A percentile compares a stretch with the other conserved stretches of the same genome.
These are phyloP conservation scores for Stenurella melanura DNA, from an alignment of 2,888 invertebrate genomes.

Conservation along the genomic window DNA sequence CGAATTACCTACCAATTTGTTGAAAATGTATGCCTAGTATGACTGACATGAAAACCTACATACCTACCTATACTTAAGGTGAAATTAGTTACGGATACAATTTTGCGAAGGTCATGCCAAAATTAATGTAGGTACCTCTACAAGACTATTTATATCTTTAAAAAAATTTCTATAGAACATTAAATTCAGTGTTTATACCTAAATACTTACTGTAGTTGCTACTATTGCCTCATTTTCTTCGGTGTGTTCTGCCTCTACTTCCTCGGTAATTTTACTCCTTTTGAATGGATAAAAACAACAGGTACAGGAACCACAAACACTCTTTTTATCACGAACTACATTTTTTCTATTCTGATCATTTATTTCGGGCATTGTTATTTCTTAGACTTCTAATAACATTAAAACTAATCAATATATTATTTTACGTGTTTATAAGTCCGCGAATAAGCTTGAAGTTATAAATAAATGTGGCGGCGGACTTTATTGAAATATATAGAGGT, in stretches of 20 bases:
- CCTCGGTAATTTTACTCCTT: constrained; percentile 39
- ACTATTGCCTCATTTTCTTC: constrained; percentile 12
- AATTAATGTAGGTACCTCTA: neutral
- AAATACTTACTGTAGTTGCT: constrained; percentile 36
- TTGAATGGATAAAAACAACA: constrained; percentile 46
- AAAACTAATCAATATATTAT: neutral
- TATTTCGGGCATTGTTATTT: constrained; percentile 48
- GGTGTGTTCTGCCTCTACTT: too few species aligned
- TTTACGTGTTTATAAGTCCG: constrained; percentile 4
- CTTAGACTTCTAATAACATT: neutral
- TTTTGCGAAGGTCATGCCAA: neutral
- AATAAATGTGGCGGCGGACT: constrained; percentile 26
- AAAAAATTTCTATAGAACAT: neutral
- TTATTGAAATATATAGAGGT: constrained; percentile 21
- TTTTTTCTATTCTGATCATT: constrained; percentile 39
- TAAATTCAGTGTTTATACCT: too few species aligned
- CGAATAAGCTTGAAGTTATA: constrained; percentile 27
- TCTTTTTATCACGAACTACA: constrained; percentile 39
- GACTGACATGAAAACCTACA: neutral
- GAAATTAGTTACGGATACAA: neutral
- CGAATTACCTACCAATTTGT: too few species aligned
- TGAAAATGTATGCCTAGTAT: neutral
- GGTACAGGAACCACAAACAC: constrained; percentile 38
- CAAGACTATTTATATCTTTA: neutral
- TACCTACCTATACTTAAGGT: too few species aligned